A percentile compares a stretch with the other conserved stretches of the same genome.
Conservation (phyloP, 2,797 vertebrate genomes). For the Antennarius maculatus region DNA sequence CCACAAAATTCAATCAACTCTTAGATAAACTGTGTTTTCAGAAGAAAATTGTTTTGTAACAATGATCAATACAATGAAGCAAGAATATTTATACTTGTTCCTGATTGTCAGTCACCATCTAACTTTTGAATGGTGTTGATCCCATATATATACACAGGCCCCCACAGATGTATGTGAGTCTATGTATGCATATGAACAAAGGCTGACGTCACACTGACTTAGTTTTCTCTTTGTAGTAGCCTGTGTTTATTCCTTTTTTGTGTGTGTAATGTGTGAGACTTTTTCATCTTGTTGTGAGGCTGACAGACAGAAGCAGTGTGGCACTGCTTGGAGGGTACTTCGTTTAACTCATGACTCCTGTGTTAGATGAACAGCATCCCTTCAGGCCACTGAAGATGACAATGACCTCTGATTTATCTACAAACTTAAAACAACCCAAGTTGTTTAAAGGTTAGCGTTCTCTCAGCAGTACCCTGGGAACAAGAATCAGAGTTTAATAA, state of each 20-base stretch:
- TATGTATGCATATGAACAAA: background rate
- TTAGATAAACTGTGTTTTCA: background rate
- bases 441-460: conserved; percentile 3
- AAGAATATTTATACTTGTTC: conserved; percentile 51
- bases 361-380: too few species aligned
- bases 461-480: conserved; percentile 26
- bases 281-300: conserved; percentile 40
- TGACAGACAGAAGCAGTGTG: conserved; percentile 60
- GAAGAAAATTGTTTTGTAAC: background rate
- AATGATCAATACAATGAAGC: conserved; percentile 25
- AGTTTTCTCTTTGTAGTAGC: conserved; percentile 4
- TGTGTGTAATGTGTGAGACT: background rate
- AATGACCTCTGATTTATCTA: conserved; percentile 49
- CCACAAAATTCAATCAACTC: conserved; percentile 18
- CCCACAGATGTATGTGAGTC: background rate
- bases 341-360: conserved; percentile 29
- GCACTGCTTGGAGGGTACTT: conserved; percentile 46
- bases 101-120: conserved; percentile 37
- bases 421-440: conserved; percentile 33
- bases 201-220: background rate
- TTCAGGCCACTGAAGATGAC: conserved; percentile 46
- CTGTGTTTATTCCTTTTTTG: conserved; percentile 18
- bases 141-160: background rate
- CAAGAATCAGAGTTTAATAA: conserved; percentile 20
- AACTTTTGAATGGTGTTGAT: conserved; percentile 1